Conservation (phyloP, 2,113 vertebrate genomes). For the Rousettus leschenaultii region DNA sequence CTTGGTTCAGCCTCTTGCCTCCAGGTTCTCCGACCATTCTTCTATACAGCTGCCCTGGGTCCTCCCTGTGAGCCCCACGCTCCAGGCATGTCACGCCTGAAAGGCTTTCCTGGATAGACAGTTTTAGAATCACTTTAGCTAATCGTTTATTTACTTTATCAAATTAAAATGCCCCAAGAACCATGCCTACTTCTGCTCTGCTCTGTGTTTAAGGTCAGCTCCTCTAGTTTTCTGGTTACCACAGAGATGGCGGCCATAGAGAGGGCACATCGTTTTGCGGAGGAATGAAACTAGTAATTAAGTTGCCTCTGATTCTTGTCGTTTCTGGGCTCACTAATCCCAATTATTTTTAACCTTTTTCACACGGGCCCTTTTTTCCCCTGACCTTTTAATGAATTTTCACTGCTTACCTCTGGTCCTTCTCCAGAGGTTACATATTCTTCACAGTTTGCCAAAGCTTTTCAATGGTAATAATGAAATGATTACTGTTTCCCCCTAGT, state of each 20-base stretch:
- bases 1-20: neutral
- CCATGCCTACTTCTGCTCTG: neutral
- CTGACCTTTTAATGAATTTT: conserved; percentile 61
- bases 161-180: neutral
- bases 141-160: neutral
- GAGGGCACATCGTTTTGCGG: neutral
- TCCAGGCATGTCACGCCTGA: neutral
- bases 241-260: neutral
- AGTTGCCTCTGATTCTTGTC: conserved; percentile 15
- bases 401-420: neutral
- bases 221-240: conserved; percentile 51
- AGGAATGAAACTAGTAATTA: conserved; percentile 59
- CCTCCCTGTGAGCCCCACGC: neutral
- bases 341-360: conserved; percentile 76
- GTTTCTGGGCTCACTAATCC: conserved; percentile 49
- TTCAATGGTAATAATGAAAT: conserved; percentile 52
- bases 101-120: neutral
- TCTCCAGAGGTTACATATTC: neutral
- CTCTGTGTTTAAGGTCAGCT: conserved; percentile 42
- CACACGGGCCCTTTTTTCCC: neutral
- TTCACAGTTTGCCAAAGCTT: conserved; percentile 38
- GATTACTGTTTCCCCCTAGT: neutral
- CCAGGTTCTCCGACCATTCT: neutral
- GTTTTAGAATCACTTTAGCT: neutral
- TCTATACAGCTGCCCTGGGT: neutral